Conservation (phyloP, 2,113 vertebrate species). For the Tragelaphus buxtoni region DNA sequence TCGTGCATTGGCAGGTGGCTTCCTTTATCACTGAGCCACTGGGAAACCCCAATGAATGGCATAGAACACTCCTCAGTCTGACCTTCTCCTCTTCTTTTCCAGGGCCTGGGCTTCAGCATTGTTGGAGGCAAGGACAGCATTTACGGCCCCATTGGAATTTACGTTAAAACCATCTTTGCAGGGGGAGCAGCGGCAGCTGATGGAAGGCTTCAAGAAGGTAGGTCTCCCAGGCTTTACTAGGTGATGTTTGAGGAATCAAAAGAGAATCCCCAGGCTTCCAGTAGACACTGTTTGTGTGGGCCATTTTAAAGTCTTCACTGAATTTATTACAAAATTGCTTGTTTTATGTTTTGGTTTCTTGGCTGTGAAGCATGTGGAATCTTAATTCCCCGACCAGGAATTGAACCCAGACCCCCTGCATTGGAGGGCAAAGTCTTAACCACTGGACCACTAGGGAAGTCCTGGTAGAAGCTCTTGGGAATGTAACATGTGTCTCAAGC, state of each 20-base stretch:
- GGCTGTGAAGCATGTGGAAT: not conserved
- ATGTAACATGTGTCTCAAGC: not conserved
- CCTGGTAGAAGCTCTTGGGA: accelerated
- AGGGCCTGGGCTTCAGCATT: constrained; percentile 97
- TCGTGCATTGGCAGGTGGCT: not conserved
- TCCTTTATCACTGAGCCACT: not conserved
- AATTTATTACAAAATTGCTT: not conserved
- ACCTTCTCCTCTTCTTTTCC: not conserved
- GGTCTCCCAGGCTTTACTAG: not conserved
- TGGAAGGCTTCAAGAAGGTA: constrained; percentile 93
- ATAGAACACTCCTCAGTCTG: accelerated
- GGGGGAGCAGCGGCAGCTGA: constrained; percentile 93
- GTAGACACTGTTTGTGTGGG: not conserved
- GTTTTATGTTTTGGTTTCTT: not conserved
- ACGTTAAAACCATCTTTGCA: constrained; percentile 95
- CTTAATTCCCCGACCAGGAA: not conserved
- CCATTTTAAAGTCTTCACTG: not conserved
- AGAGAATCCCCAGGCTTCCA: accelerated
- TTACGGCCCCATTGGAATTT: constrained; percentile 96
- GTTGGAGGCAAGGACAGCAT: constrained; percentile 95
- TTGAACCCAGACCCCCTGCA: not conserved
- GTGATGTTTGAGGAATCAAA: accelerated
- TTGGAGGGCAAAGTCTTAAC: not conserved
- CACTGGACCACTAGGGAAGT: not conserved
- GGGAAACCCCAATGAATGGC: not conserved